phyloP scores from a whole-genome alignment of 2,888 invertebrate species.

The Parthenolecanium corni region DNA sequence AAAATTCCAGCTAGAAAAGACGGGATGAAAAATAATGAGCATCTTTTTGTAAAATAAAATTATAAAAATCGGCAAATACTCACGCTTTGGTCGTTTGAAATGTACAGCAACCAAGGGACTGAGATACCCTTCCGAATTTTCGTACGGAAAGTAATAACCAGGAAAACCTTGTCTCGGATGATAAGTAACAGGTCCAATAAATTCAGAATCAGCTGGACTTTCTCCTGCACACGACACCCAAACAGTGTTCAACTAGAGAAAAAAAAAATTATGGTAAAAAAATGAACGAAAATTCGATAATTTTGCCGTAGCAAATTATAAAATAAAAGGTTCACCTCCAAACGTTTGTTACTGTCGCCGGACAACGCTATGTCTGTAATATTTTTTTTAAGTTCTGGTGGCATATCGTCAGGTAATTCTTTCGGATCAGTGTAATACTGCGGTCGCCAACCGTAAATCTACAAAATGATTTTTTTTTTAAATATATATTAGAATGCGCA shows the following conservation, averaged over 20 bases:
- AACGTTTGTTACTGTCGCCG: background rate
- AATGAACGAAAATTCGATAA: background rate
- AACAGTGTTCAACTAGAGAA: conserved; percentile 50
- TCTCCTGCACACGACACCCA: conserved; percentile 92
- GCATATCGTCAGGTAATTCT: conserved; percentile 62
- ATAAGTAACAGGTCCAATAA: conserved; percentile 74
- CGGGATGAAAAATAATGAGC: no score
- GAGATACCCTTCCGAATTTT: conserved; percentile 74
- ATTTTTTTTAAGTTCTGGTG: conserved; percentile 53
- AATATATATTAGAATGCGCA: no score
- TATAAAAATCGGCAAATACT: conserved; percentile 39
- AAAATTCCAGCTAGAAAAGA: conserved; percentile 44
- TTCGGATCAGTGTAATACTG: conserved; percentile 62
- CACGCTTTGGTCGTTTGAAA: conserved; percentile 68
- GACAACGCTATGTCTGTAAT: conserved; percentile 42
- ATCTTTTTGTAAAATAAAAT: background rate
- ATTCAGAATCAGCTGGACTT: conserved; percentile 82
- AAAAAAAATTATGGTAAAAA: conserved; percentile 3
- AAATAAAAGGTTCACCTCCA: background rate
- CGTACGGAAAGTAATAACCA: conserved; percentile 79
- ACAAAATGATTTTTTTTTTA: conserved; percentile 25
- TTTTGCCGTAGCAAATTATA: background rate
- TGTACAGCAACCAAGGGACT: conserved; percentile 81
- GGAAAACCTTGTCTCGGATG: conserved; percentile 72
- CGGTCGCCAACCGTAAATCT: conserved; percentile 82